Conservation (phyloP, 2,113 vertebrate genomes). For the Mus spicilegus region DNA sequence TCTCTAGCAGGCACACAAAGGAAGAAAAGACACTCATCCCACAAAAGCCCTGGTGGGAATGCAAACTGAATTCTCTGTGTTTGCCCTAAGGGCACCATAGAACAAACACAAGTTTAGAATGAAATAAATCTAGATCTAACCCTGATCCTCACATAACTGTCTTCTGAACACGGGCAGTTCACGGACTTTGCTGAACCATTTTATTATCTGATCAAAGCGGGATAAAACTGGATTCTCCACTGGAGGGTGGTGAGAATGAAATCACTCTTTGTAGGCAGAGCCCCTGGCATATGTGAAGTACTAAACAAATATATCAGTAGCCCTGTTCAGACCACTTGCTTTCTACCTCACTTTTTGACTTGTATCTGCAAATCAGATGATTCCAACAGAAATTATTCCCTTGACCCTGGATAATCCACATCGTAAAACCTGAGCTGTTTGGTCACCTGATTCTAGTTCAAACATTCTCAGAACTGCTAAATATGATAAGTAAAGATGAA, state of each 20-base stretch:
- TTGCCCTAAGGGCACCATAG: not conserved
- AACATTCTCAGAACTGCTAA: not conserved
- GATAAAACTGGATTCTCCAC: not conserved
- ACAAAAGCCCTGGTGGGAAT: not conserved
- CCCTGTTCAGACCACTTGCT: not conserved
- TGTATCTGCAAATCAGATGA: not conserved
- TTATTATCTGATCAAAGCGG: not conserved
- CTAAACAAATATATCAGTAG: not conserved
- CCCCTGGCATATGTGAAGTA: not conserved
- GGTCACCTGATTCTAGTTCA: not conserved
- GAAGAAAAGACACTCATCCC: not conserved
- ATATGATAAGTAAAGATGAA: not conserved
- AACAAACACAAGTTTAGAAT: slow-evolving; percentile 12
- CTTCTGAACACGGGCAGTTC: not conserved
- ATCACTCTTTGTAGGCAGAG: not conserved
- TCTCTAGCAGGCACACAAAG: not conserved
- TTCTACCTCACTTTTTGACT: not conserved
- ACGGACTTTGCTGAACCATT: slow-evolving; percentile 3
- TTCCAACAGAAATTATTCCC: not conserved
- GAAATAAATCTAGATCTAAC: slow-evolving; percentile 34
- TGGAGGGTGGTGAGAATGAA: not conserved
- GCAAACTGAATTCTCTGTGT: not conserved
- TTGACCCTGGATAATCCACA: not conserved
- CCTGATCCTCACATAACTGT: not conserved
- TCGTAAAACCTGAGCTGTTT: not conserved